phyloP scores from a whole-genome alignment of 2,797 vertebrate species.

The Channa striata region DNA sequence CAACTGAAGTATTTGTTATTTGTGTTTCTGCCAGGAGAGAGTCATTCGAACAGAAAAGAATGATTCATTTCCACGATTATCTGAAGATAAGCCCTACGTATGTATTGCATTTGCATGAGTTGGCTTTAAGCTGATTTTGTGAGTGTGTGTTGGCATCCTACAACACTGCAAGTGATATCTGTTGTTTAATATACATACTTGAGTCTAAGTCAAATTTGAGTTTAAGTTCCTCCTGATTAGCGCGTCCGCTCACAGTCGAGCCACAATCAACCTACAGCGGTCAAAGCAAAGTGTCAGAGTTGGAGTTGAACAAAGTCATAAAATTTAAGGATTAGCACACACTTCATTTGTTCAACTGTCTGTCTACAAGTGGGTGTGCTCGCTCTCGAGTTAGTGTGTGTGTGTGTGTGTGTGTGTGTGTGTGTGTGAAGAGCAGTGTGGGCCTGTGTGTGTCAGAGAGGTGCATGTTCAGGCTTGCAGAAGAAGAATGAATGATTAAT shows the following conservation, averaged over 20 bases:
- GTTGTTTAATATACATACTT: neutral
- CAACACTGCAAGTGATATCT: neutral
- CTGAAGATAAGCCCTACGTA: neutral
- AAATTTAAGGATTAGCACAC: conserved; percentile 11
- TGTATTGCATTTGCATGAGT: neutral
- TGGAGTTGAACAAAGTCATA: conserved; percentile 4
- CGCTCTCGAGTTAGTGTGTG: neutral
- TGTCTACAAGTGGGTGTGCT: neutral
- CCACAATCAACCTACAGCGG: neutral
- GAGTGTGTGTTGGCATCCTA: neutral
- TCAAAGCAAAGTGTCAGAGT: neutral
- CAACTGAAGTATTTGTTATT: neutral
- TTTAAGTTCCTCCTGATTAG: conserved; percentile 19
- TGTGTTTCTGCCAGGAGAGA: neutral
- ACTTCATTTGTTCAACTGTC: conserved; percentile 13
- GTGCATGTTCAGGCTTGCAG: conserved; percentile 53
- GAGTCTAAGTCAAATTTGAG: conserved; percentile 16
- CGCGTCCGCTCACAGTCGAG: conserved; percentile 5
- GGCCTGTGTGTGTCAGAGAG: conserved; percentile 29
- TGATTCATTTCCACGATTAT: neutral
- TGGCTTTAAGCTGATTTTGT: neutral
- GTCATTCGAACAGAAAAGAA: neutral
- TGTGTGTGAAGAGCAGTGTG: conserved; percentile 4
- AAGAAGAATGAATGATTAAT: conserved; percentile 74
- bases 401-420: conserved; percentile 11